Evolutionary conservation across 1,140 invertebrate genomes (phyloP), one percentile per base, ranked within the genome.

Genomic region (Musca domestica): DNA sequence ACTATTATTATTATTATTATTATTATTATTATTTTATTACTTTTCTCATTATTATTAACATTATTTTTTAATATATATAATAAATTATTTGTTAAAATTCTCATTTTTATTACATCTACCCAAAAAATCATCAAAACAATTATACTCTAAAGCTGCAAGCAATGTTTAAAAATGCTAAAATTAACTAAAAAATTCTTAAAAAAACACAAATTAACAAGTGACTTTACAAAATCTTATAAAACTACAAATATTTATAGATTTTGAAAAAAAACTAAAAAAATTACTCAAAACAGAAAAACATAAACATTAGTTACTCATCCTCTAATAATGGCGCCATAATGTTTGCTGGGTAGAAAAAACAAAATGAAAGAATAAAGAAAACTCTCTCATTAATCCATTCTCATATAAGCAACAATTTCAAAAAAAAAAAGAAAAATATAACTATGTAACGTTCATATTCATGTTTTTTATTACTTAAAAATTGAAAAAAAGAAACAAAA

Each of bases 101-200:
- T 41, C 10, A 17, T 74, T 77, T 74, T 77, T 77, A 77, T 74
- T 77, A 74, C n/a, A n/a, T n/a, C 74, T 77, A 77, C 76, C 74
- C 75, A 77, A 77, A 77, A 77, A 72, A 75, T 72, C 77, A 77
- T 74, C 75, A 41, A 2, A 30, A 41, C 34, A 41, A 41, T 12
- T 41, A 41, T 41, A 41, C 25, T 56, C 14, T 27, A 23, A 27
- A 56, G 52, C 52, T 56, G 52, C 23, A 56, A 56, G 52, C 52
- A 56, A 56, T 56, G 52, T 56, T 76, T 77, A 75, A 76, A 77
- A 77, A 77, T 70, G 69, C 71, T 66, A 77, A 72, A 77, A 76
- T 34, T 19, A 30, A 23, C n/a, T n/a, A 51, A 46, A 22, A 41
- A 74, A 77, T 77, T 77, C 76, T 77, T 74, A 23, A 56, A 56